Evolutionary conservation across 2,888 invertebrate genomes (phyloP).

Genomic region (Fragum sueziense): DNA sequence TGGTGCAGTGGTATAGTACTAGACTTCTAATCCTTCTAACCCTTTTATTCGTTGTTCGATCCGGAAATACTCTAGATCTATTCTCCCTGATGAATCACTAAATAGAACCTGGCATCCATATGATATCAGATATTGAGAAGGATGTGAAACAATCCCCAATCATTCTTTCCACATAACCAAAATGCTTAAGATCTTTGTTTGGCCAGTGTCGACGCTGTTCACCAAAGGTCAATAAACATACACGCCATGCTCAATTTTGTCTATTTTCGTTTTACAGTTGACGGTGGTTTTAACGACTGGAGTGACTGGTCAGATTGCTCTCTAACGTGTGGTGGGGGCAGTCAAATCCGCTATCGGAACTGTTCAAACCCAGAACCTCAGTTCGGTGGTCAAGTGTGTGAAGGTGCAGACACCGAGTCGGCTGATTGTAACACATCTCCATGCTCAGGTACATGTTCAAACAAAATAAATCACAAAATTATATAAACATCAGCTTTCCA

Average conservation of each 20-base stretch:
- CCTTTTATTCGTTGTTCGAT: too few species aligned
- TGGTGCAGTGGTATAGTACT: too few species aligned
- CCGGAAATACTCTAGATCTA: too few species aligned
- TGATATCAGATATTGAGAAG: neutral
- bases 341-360: conserved; percentile 18
- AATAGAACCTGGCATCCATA: neutral
- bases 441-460: conserved; percentile 20
- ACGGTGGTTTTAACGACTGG: conserved; percentile 41
- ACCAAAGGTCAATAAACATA: too few species aligned
- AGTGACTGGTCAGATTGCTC: conserved; percentile 18
- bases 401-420: conserved; percentile 2
- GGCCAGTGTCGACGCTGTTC: neutral
- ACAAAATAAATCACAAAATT: too few species aligned
- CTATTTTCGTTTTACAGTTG: neutral
- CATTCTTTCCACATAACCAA: neutral
- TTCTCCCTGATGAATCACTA: too few species aligned
- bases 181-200: neutral
- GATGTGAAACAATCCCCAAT: neutral
- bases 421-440: conserved; percentile 8
- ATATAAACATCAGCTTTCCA: too few species aligned
- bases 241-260: neutral
- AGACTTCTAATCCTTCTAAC: too few species aligned
- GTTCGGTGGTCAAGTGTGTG: conserved; percentile 31
- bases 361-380: conserved; percentile 35
- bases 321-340: conserved; percentile 15